These are phyloP conservation scores for Chiroxiphia lanceolata DNA, from an alignment of 2,797 vertebrate species.

Conservation along the genomic window DNA sequence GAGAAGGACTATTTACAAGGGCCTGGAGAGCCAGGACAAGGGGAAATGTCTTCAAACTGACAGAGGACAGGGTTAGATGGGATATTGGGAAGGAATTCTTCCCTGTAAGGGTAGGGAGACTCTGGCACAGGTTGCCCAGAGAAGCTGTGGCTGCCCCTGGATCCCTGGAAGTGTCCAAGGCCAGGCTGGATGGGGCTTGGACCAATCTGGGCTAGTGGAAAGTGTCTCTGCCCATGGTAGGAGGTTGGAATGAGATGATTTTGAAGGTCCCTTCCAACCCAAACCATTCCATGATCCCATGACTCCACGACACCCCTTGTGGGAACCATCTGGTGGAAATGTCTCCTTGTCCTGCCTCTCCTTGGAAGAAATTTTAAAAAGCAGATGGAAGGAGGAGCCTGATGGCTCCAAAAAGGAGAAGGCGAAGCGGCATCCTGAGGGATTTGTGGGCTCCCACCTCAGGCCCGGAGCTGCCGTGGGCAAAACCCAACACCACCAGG, in stretches of 20 bases:
- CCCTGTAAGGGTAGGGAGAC: neutral
- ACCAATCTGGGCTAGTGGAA: neutral
- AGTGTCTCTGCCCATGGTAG: neutral
- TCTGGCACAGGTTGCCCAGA: neutral
- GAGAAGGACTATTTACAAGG: neutral
- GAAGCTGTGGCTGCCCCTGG: neutral
- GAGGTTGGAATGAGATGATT: neutral
- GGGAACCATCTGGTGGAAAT: neutral
- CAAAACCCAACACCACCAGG: neutral
- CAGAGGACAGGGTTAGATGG: neutral
- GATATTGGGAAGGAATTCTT: neutral
- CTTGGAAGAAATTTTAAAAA: neutral
- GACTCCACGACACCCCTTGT: neutral
- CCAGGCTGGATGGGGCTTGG: neutral
- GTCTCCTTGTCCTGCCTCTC: neutral
- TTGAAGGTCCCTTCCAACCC: neutral
- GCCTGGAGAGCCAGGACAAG: neutral
- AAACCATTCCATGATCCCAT: neutral
- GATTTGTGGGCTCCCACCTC: neutral
- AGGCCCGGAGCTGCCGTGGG: rapidly evolving
- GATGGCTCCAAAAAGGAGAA: neutral
- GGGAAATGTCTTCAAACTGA: neutral
- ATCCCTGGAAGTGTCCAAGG: neutral
- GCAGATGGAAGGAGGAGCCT: neutral
- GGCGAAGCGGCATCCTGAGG: neutral